Evolutionary conservation across 2,113 vertebrate genomes (phyloP).

Genomic region (Lophura nycthemera): DNA sequence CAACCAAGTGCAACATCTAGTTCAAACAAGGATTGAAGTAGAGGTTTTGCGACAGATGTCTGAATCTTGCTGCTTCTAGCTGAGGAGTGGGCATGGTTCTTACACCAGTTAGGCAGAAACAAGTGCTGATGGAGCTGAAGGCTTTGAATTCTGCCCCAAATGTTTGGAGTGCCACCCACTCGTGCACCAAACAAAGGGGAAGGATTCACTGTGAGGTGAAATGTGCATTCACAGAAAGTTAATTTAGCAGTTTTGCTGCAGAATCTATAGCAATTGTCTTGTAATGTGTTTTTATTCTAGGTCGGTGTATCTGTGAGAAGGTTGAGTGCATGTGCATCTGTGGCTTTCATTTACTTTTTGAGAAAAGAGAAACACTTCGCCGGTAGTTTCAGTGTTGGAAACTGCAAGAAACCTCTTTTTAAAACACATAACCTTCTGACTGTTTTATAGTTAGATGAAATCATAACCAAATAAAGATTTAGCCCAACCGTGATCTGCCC

Average conservation of each 20-base stretch:
- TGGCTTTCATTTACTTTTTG: constrained; percentile 39
- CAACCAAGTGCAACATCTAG: background rate
- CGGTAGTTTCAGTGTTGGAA: constrained; percentile 27
- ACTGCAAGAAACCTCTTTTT: constrained; percentile 61
- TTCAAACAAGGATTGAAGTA: background rate
- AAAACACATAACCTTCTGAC: constrained; percentile 44
- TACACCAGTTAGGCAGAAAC: background rate
- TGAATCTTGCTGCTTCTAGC: background rate
- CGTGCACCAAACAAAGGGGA: background rate
- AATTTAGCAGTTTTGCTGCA: background rate
- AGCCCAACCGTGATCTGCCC: constrained; percentile 57
- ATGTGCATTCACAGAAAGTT: background rate
- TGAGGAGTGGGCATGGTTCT: fast-evolving
- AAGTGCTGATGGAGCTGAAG: background rate
- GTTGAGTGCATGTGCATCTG: background rate
- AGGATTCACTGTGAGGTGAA: background rate
- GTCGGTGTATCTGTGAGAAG: background rate
- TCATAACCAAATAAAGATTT: constrained; percentile 59
- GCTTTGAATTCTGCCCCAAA: background rate
- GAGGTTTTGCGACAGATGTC: background rate
- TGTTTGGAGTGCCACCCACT: fast-evolving
- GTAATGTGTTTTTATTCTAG: background rate
- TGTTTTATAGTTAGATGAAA: constrained; percentile 68
- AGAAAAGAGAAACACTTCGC: background rate
- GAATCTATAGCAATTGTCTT: background rate